These are phyloP conservation scores for Gallinago jamesoni DNA, from an alignment of 2,113 vertebrate species.

Conservation along the genomic window DNA sequence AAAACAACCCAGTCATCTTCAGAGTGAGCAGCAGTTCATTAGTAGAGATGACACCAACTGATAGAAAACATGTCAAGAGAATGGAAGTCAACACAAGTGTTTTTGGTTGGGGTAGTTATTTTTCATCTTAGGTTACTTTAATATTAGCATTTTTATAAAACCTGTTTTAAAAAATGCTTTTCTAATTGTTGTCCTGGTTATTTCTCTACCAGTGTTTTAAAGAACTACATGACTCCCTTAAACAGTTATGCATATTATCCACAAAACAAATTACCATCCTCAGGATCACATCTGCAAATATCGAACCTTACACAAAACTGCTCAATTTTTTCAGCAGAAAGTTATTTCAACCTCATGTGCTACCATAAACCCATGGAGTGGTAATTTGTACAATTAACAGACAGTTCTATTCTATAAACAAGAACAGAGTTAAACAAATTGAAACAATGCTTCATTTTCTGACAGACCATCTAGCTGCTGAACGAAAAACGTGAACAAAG, in stretches of 20 bases:
- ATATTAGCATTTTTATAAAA: neutral
- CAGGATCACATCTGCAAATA: neutral
- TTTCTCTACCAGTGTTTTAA: neutral
- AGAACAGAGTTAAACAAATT: neutral
- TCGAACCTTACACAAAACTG: neutral
- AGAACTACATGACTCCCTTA: neutral
- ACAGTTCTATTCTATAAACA: neutral
- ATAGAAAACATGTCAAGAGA: neutral
- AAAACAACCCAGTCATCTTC: neutral
- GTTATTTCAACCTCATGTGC: neutral
- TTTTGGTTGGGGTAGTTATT: neutral
- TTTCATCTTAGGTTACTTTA: neutral
- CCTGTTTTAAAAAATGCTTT: neutral
- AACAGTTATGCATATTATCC: neutral
- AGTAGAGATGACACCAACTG: fast-evolving
- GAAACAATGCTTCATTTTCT: neutral
- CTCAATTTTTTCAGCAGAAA: neutral
- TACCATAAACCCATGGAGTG: neutral
- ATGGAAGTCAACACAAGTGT: neutral
- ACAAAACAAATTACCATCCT: neutral
- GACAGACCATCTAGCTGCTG: neutral
- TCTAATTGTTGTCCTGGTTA: neutral
- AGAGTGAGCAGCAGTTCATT: neutral
- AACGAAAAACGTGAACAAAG: neutral
- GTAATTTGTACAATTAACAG: neutral